phyloP scores from a whole-genome alignment of 2,113 vertebrate genomes.

The Takifugu bimaculatus region DNA sequence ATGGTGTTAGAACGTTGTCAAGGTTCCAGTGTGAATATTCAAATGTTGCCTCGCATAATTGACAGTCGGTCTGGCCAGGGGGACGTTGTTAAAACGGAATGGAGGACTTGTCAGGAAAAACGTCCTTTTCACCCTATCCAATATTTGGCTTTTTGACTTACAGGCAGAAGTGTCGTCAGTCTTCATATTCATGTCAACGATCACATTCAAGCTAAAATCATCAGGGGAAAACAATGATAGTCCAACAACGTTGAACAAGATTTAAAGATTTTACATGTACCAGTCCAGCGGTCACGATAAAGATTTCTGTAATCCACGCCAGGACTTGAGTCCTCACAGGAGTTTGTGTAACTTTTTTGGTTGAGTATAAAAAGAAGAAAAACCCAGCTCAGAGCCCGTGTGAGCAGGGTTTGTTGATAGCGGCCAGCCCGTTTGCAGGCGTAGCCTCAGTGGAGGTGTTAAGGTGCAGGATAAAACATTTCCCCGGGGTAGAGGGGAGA shows the following conservation, averaged over 20 bases:
- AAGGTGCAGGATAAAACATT: conserved; percentile 18
- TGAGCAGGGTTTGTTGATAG: conserved; percentile 2
- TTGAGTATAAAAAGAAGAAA: too few species aligned
- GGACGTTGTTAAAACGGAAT: neutral
- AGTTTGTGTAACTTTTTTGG: too few species aligned
- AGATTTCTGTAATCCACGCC: too few species aligned
- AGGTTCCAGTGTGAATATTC: conserved; percentile 24
- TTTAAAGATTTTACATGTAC: too few species aligned
- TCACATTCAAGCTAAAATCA: too few species aligned
- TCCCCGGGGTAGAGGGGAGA: conserved; percentile 11
- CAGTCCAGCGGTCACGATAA: too few species aligned
- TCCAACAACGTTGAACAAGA: too few species aligned
- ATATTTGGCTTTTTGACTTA: neutral
- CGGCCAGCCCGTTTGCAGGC: conserved; percentile 24
- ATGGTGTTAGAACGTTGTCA: conserved; percentile 30
- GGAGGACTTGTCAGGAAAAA: neutral
- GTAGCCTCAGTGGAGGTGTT: conserved; percentile 25
- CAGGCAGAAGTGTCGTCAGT: conserved; percentile 2
- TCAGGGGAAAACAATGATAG: too few species aligned
- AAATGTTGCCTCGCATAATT: conserved; percentile 6
- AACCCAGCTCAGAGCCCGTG: neutral
- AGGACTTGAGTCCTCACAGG: too few species aligned
- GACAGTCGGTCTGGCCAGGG: conserved; percentile 20
- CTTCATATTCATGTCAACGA: neutral
- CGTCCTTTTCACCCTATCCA: neutral